Evolutionary conservation across 1,140 invertebrate species (phyloP).

Genomic region (Bombus terrestris): DNA sequence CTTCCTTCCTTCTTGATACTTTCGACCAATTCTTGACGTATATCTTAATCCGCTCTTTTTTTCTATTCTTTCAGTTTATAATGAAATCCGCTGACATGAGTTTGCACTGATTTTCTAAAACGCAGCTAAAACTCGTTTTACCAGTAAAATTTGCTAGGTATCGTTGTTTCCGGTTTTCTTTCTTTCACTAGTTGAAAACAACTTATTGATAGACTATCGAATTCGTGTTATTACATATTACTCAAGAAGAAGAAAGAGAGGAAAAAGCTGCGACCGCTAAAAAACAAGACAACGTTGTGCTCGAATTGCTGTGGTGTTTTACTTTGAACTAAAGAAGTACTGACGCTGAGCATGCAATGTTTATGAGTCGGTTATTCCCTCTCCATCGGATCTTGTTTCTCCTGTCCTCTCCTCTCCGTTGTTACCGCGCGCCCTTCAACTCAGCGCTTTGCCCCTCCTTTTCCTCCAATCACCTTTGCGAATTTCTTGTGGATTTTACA

Average conservation of each 20-base stretch:
- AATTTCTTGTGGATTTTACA: slow-evolving; percentile 25
- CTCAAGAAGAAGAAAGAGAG: not conserved
- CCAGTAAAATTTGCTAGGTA: not conserved
- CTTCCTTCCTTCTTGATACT: not conserved
- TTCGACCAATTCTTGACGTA: not conserved
- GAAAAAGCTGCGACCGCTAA: too few relatives aligned
- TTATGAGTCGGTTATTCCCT: slow-evolving; percentile 62
- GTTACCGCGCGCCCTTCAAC: not conserved
- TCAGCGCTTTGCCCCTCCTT: slow-evolving; percentile 16
- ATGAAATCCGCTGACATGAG: not conserved
- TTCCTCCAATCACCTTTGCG: slow-evolving; percentile 53
- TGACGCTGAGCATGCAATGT: slow-evolving; percentile 61
- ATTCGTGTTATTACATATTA: not conserved
- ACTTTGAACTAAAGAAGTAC: slow-evolving; percentile 64
- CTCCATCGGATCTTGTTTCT: slow-evolving; percentile 32
- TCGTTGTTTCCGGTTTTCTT: not conserved
- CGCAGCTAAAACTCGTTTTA: not conserved
- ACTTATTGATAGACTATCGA: not conserved
- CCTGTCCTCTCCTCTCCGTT: slow-evolving; percentile 9
- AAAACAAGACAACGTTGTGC: not conserved
- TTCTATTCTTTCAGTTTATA: not conserved
- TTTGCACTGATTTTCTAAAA: not conserved
- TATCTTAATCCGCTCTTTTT: not conserved
- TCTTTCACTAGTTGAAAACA: not conserved
- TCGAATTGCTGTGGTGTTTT: slow-evolving; percentile 50